phyloP scores from a whole-genome alignment of 2,113 vertebrate species.

The Platycercus adscitus region DNA sequence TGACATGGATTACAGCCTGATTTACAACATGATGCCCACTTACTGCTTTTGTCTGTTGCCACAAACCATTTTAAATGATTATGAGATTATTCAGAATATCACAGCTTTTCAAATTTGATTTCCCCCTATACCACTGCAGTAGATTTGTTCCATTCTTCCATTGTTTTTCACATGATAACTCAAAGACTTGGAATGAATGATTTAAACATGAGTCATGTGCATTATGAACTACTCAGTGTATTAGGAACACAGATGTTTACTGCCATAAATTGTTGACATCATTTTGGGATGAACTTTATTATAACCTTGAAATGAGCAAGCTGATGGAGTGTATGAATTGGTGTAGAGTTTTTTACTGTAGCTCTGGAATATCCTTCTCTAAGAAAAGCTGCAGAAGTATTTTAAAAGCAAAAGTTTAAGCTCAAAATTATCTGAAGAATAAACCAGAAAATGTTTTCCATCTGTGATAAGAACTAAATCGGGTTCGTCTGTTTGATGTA shows the following conservation, averaged over 20 bases:
- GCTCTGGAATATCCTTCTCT: not conserved
- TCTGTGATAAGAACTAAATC: not conserved
- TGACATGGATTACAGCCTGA: not conserved
- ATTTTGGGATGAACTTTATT: conserved; percentile 32
- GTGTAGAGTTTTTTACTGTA: not conserved
- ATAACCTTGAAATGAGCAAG: conserved; percentile 3
- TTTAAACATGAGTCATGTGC: conserved; percentile 49
- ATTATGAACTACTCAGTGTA: conserved; percentile 37
- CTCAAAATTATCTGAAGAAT: not conserved
- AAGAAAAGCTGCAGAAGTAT: not conserved
- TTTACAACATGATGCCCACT: not conserved
- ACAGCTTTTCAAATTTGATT: not conserved
- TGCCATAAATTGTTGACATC: conserved; percentile 40
- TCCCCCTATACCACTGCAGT: not conserved
- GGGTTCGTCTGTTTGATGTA: not conserved
- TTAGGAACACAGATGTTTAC: conserved; percentile 57
- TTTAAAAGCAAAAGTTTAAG: not conserved
- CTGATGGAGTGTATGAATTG: not conserved
- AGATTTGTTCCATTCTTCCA: not conserved
- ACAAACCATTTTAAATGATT: not conserved
- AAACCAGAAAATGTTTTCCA: not conserved
- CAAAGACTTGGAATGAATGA: conserved; percentile 17
- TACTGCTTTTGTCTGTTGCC: not conserved
- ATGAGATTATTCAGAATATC: not conserved
- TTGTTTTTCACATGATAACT: conserved; percentile 39